phyloP scores from a whole-genome alignment of 2,797 vertebrate genomes.

The Sebastes oblongus region DNA sequence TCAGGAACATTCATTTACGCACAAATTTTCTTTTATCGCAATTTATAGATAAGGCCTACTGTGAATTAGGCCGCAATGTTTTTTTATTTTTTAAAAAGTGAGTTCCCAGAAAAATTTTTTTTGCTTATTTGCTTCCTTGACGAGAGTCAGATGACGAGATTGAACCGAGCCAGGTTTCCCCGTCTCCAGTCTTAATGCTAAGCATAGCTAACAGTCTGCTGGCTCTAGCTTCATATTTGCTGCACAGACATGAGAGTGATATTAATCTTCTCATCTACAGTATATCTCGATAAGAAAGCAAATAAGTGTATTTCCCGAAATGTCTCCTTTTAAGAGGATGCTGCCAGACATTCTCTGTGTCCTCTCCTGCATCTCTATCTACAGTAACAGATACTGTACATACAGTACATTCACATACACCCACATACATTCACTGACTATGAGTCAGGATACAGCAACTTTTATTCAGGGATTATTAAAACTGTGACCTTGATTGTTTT shows the following conservation, averaged over 20 bases:
- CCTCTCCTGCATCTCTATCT: not conserved
- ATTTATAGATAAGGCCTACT: too few relatives aligned
- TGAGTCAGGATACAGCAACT: not conserved
- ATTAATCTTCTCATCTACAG: not conserved
- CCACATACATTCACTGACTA: not conserved
- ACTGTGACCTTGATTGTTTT: slow-evolving; percentile 34
- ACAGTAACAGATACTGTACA: not conserved
- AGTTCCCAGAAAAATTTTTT: not conserved
- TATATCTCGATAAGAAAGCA: not conserved
- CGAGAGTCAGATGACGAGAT: not conserved
- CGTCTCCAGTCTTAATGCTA: not conserved
- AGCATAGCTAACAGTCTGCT: not conserved
- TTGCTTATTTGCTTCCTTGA: not conserved
- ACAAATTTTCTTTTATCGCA: too few relatives aligned
- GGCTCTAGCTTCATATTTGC: too few relatives aligned
- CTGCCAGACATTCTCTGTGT: not conserved
- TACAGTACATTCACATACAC: not conserved
- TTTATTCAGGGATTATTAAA: slow-evolving; percentile 22
- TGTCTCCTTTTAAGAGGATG: not conserved
- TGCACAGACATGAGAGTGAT: not conserved
- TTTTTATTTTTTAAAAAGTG: too few relatives aligned
- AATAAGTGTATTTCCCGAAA: not conserved
- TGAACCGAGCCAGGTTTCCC: not conserved
- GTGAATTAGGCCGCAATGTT: too few relatives aligned
- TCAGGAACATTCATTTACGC: too few relatives aligned